Conservation (phyloP, 2,797 vertebrate species). For the Arrhamphus sclerolepis region DNA sequence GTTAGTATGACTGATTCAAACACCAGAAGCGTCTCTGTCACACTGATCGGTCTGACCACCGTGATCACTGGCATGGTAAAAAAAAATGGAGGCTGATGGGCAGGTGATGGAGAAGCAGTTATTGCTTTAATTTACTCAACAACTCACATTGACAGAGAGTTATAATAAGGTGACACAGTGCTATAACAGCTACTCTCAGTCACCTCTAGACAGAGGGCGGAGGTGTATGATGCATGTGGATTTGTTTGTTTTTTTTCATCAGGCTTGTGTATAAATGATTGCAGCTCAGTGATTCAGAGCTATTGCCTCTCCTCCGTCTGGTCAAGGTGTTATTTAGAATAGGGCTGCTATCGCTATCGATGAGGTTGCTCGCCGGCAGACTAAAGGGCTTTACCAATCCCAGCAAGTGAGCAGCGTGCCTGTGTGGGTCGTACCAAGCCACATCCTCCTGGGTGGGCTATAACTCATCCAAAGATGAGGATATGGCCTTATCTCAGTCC, state of each 20-base stretch:
- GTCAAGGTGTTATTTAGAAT: constrained; percentile 81
- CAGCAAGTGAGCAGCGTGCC: constrained; percentile 42
- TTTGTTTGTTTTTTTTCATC: constrained; percentile 18
- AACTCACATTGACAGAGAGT: constrained; percentile 71
- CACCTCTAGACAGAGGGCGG: constrained; percentile 44
- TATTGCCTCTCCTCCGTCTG: constrained; percentile 61
- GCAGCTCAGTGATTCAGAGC: constrained; percentile 47
- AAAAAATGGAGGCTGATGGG: constrained; percentile 72
- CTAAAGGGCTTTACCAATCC: constrained; percentile 61
- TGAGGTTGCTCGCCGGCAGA: constrained; percentile 53
- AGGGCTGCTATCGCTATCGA: constrained; percentile 69
- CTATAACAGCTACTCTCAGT: constrained; percentile 72
- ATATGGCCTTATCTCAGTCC: constrained; percentile 73
- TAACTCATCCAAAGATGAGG: constrained; percentile 78
- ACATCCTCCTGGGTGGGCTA: constrained; percentile 77
- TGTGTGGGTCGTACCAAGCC: constrained; percentile 62
- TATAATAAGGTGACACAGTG: constrained; percentile 70
- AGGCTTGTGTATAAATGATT: constrained; percentile 22
- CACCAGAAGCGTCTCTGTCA: constrained; percentile 74
- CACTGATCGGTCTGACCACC: constrained; percentile 71
- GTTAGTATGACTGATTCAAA: constrained; percentile 71
- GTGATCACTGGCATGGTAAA: constrained; percentile 47
- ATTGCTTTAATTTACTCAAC: constrained; percentile 72
- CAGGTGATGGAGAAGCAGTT: constrained; percentile 70
- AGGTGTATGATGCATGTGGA: constrained; percentile 31